Evolutionary conservation across 2,888 invertebrate genomes (phyloP).

Genomic region (Heliconius ismenius): DNA sequence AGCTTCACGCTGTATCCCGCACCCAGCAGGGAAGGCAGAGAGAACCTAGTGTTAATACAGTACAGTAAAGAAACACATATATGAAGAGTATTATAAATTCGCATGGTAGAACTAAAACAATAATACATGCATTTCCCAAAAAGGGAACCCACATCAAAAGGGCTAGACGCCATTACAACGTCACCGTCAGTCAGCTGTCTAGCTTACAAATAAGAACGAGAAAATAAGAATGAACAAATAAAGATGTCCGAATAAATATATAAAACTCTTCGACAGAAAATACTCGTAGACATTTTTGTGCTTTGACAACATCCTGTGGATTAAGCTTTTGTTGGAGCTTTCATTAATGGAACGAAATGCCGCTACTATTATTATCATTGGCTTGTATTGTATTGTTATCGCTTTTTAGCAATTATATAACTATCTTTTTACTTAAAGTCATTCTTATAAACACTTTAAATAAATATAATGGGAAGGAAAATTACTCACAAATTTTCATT

Average conservation of each 20-base stretch:
- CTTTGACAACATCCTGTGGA: constrained; percentile 17
- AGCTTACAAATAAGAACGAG: constrained; percentile 47
- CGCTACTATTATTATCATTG: constrained; percentile 8
- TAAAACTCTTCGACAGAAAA: constrained; percentile 30
- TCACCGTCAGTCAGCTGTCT: constrained; percentile 47
- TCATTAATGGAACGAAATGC: constrained; percentile 3
- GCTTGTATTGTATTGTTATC: not conserved
- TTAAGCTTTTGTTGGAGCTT: constrained; percentile 7
- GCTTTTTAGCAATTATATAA: not conserved
- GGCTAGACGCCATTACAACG: constrained; percentile 45
- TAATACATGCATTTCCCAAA: constrained; percentile 40
- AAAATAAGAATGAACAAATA: constrained; percentile 42
- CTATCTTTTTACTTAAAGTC: not conserved
- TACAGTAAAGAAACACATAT: too few species aligned
- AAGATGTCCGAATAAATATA: constrained; percentile 43
- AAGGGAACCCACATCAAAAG: constrained; percentile 46
- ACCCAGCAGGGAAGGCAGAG: too few species aligned
- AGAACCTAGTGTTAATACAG: too few species aligned
- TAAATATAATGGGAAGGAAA: too few species aligned
- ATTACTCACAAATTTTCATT: too few species aligned
- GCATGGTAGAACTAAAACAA: constrained; percentile 31
- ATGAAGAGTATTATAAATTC: constrained; percentile 10
- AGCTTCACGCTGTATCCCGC: too few species aligned
- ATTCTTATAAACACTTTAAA: too few species aligned
- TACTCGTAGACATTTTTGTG: constrained; percentile 19